Percentiles rank a stretch among this genome's conserved stretches.
These are phyloP conservation scores for Nephrotoma appendiculata DNA, from an alignment of 2,888 invertebrate species.

Conservation along the genomic window DNA sequence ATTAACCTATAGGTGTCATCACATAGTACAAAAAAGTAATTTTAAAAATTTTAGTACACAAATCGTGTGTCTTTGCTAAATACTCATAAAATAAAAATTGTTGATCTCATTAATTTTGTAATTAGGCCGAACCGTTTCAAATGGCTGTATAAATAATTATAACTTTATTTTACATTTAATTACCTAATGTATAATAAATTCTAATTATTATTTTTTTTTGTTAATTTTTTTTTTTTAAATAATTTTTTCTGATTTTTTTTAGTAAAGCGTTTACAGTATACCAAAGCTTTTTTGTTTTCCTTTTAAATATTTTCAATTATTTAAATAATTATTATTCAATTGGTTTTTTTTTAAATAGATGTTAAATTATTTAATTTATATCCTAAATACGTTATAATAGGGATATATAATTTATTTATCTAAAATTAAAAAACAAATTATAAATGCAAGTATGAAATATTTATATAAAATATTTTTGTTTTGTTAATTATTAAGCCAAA, in stretches of 20 bases:
- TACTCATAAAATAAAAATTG: background rate
- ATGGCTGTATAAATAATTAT: background rate
- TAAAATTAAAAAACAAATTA: background rate
- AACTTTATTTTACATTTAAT: background rate
- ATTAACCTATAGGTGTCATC: background rate
- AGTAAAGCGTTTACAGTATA: slow-evolving; percentile 35
- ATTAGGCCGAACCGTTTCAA: no score
- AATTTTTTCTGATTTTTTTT: slow-evolving; percentile 6
- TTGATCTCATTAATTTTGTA: background rate
- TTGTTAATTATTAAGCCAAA: background rate
- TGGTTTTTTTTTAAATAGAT: background rate
- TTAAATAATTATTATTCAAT: background rate
- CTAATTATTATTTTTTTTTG: background rate
- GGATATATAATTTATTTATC: background rate
- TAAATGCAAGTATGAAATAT: background rate
- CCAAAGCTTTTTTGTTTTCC: slow-evolving; percentile 27
- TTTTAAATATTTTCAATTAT: slow-evolving; percentile 24
- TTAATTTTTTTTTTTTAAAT: background rate
- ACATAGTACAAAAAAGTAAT: background rate
- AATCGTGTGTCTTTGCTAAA: background rate
- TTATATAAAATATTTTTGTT: background rate
- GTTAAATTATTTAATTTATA: background rate
- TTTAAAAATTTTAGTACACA: background rate
- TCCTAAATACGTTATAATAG: background rate
- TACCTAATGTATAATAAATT: background rate